Conservation (phyloP, 1,140 invertebrate species). For the Trigoniulus corallinus region DNA sequence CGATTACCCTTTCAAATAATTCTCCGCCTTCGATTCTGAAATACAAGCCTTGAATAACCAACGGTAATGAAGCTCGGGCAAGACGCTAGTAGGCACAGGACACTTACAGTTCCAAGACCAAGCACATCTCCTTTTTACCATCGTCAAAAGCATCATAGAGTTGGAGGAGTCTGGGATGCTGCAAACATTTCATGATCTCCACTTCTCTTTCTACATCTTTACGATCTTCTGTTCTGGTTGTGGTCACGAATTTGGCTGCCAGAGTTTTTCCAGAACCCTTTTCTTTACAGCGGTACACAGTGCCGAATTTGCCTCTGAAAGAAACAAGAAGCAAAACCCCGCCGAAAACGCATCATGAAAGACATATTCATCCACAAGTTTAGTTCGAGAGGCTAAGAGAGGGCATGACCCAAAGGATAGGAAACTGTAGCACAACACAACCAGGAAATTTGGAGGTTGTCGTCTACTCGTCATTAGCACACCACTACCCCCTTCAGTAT, state of each 20-base stretch:
- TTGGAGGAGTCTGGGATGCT: slow-evolving; percentile 86
- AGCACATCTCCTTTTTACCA: slow-evolving; percentile 75
- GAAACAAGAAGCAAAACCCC: background rate
- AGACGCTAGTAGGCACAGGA: too few relatives aligned
- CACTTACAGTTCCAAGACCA: slow-evolving; percentile 93
- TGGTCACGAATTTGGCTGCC: slow-evolving; percentile 85
- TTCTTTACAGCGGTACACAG: slow-evolving; percentile 81
- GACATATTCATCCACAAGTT: too few relatives aligned
- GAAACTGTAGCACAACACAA: too few relatives aligned
- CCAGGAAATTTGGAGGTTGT: too few relatives aligned
- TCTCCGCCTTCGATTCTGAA: slow-evolving; percentile 88
- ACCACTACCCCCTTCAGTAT: too few relatives aligned
- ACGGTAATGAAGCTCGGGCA: too few relatives aligned
- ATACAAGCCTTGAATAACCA: slow-evolving; percentile 1
- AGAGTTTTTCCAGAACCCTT: slow-evolving; percentile 57
- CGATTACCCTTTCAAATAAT: slow-evolving; percentile 93
- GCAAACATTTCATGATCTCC: slow-evolving; percentile 84
- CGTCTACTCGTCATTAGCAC: too few relatives aligned
- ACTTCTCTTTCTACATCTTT: slow-evolving; percentile 86
- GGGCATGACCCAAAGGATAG: too few relatives aligned
- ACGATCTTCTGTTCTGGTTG: slow-evolving; percentile 65
- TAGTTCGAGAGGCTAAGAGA: too few relatives aligned
- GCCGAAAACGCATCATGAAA: too few relatives aligned
- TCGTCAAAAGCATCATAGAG: slow-evolving; percentile 87
- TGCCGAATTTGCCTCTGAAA: slow-evolving; percentile 90